A percentile compares a stretch with the other conserved stretches of the same genome.
Conservation (phyloP, 2,113 vertebrate species). For the Polypterus senegalus region DNA sequence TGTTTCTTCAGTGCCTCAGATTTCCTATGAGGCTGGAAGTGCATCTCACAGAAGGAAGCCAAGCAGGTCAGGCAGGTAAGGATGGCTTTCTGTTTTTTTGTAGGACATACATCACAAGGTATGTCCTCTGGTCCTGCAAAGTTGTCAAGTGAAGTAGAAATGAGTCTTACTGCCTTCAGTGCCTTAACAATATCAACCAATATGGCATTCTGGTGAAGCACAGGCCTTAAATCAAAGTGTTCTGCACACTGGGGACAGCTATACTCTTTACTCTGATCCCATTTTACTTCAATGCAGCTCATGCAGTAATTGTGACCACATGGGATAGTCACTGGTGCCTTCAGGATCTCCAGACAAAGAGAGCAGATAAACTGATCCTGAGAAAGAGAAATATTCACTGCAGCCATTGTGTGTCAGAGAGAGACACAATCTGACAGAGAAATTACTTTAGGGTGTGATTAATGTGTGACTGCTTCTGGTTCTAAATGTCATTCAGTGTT, state of each 20-base stretch:
- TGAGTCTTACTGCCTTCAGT: constrained; percentile 9
- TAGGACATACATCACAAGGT: constrained; percentile 3
- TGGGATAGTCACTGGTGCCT: constrained; percentile 10
- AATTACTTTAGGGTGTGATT: too few relatives aligned
- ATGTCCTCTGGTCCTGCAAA: constrained; percentile 6
- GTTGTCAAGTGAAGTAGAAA: neutral
- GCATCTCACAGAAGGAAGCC: too few relatives aligned
- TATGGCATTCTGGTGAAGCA: constrained; percentile 1
- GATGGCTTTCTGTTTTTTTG: too few relatives aligned
- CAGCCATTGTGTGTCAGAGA: too few relatives aligned
- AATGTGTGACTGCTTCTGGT: too few relatives aligned
- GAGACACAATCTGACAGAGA: too few relatives aligned
- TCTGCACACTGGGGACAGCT: constrained; percentile 2
- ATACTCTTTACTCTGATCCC: constrained; percentile 9
- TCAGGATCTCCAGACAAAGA: constrained; percentile 4
- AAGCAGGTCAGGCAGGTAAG: too few relatives aligned
- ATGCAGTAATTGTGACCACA: constrained; percentile 16
- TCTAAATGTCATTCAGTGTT: too few relatives aligned
- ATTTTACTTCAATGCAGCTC: constrained; percentile 8
- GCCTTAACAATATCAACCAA: neutral
- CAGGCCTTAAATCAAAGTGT: constrained; percentile 3
- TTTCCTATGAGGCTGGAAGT: too few relatives aligned
- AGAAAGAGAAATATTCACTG: too few relatives aligned
- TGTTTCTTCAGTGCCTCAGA: too few relatives aligned
- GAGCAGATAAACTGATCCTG: constrained; percentile 2